Conservation (phyloP, 2,888 invertebrate species). For the Marasmarcha lunaedactyla region DNA sequence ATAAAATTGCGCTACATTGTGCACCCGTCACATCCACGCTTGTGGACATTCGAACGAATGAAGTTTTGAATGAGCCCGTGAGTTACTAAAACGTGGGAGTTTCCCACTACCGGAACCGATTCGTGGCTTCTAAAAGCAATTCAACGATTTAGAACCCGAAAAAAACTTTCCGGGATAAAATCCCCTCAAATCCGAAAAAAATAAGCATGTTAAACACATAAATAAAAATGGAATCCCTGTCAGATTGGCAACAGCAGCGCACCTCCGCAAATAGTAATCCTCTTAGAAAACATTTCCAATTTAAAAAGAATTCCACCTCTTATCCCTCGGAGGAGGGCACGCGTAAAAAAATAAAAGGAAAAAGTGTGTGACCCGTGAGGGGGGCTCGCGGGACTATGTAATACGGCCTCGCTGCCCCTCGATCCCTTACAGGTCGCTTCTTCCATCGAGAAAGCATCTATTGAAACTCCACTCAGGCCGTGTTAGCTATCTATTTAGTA, state of each 20-base stretch:
- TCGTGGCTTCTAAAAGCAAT: no score
- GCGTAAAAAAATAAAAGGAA: slow-evolving; percentile 67
- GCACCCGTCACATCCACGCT: slow-evolving; percentile 23
- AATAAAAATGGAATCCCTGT: slow-evolving; percentile 43
- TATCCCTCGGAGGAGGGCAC: slow-evolving; percentile 61
- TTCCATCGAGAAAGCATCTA: slow-evolving; percentile 66
- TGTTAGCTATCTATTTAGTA: slow-evolving; percentile 71
- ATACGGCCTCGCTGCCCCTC: slow-evolving; percentile 42
- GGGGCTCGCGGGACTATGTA: slow-evolving; percentile 31
- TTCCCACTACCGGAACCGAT: no score
- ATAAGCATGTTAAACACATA: slow-evolving; percentile 44
- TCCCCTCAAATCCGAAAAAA: slow-evolving; percentile 15
- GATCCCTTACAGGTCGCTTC: slow-evolving; percentile 67
- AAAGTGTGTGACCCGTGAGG: slow-evolving; percentile 53
- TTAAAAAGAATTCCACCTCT: slow-evolving; percentile 67
- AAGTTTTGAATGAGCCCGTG: no score
- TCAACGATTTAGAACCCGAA: no score
- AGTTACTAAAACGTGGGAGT: no score
- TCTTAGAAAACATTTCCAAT: slow-evolving; percentile 71
- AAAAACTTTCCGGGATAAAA: neutral
- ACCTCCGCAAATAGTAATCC: slow-evolving; percentile 69
- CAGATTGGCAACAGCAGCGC: slow-evolving; percentile 39
- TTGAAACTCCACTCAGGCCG: slow-evolving; percentile 70
- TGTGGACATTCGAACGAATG: slow-evolving; percentile 8
- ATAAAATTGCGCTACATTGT: slow-evolving; percentile 26